These are phyloP conservation scores for Parasteatoda tepidariorum DNA, from an alignment of 1,140 invertebrate species.

Conservation along the genomic window DNA sequence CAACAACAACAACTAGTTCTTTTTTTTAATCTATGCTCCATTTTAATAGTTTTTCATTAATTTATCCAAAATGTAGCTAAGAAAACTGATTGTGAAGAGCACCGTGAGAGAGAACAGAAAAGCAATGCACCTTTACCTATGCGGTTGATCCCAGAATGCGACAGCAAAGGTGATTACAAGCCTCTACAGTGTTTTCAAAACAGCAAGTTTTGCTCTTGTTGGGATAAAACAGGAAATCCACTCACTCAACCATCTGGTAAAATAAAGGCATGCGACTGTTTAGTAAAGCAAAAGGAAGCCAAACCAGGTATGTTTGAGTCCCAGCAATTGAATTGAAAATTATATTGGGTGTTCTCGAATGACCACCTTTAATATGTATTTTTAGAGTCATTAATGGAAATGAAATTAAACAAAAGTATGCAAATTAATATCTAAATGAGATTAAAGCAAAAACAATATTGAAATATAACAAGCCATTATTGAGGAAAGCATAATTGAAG, in stretches of 20 bases:
- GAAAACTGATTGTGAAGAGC: conserved; percentile 16
- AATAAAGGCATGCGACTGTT: conserved; percentile 49
- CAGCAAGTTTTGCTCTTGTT: conserved; percentile 57
- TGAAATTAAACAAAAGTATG: not conserved
- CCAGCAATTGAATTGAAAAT: not conserved
- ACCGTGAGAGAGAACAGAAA: not conserved
- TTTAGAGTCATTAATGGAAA: not conserved
- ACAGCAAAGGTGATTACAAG: conserved; percentile 49
- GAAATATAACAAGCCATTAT: no score
- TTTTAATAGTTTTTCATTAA: no score
- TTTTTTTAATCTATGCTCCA: no score
- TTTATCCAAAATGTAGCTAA: no score
- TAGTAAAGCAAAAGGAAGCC: not conserved
- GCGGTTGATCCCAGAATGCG: conserved; percentile 48
- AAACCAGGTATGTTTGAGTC: not conserved
- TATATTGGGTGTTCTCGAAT: not conserved
- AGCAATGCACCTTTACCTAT: not conserved
- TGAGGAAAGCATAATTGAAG: no score
- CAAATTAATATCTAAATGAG: not conserved
- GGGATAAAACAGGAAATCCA: conserved; percentile 51
- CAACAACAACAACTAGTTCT: no score
- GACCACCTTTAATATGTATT: not conserved
- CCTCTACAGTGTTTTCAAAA: conserved; percentile 41
- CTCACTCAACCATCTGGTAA: conserved; percentile 48
- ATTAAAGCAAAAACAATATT: not conserved